Base-by-base conservation (phyloP, 2,113 vertebrate genomes). In the Melanotaenia duboulayi region DNA sequence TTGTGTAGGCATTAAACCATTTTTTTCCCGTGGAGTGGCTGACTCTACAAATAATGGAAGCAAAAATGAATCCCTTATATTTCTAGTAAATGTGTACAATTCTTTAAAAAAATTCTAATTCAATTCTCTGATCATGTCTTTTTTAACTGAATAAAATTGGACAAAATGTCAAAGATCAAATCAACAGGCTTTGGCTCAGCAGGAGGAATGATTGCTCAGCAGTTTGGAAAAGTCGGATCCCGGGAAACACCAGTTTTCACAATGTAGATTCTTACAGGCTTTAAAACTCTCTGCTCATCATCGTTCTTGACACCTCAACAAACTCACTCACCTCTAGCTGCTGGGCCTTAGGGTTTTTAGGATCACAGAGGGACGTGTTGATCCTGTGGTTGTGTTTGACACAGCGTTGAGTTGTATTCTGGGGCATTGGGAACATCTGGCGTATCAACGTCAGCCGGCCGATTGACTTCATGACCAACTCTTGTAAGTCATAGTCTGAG, bases 381-480 rank as follows among this genome's bases (percentile, higher is more conserved):
- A 99, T 99, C 78, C 96, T 93, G 93, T 99, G 98, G 93, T 96
- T 99, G 91, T 95, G 95, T 88, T 97, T 96, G 85, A 97, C 95
- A 90, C 98, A 99, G 63, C 96, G 94, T 86, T 99, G 97, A 78
- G 95, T 98, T 76, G 93, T 88, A 82, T 99, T 99, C 73, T 97
- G 96, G n/a, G 97, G 95, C 59, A 97, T 92, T 50, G 96, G 97
- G 91, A 99, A 99, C 0, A 94, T 96, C 93, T 99, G 98, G 0
- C 97, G 95, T 84, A 99, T 95, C 87, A 99, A 90, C 3, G 98
- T 99, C 87, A 99, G 86, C 78, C 98, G 96, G 58, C 97, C 98
- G 32, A 99, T 97, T 12, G 98, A 99, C 91, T 97, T 97, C 94
- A 97, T 95, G 74, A 99, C 98, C 68, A 99, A 90, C 78, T 99